Conservation (phyloP, 2,797 vertebrate species). For the Amblyopsis hoosieri region DNA sequence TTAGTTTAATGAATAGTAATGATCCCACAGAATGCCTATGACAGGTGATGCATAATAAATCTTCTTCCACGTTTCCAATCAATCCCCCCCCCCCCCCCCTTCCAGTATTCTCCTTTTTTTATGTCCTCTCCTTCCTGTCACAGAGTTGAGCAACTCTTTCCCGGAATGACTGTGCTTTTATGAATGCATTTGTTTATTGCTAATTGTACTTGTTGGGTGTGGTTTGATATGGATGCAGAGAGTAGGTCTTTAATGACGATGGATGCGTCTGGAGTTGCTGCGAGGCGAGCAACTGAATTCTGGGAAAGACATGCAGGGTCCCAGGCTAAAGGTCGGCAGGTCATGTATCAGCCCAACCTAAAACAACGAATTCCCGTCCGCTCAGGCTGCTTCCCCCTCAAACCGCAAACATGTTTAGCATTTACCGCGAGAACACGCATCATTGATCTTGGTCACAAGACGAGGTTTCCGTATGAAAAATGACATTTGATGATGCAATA, state of each 20-base stretch:
- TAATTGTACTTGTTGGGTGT: slow-evolving; percentile 40
- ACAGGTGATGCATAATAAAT: slow-evolving; percentile 80
- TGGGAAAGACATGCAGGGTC: slow-evolving; percentile 62
- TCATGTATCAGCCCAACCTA: slow-evolving; percentile 43
- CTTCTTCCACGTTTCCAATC: slow-evolving; percentile 68
- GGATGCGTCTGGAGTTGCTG: slow-evolving; percentile 43
- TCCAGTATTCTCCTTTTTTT: slow-evolving; percentile 36
- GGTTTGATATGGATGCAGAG: slow-evolving; percentile 32
- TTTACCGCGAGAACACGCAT: slow-evolving; percentile 58
- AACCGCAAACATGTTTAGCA: slow-evolving; percentile 59
- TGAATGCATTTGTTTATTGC: slow-evolving; percentile 57
- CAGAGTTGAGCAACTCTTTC: slow-evolving; percentile 63
- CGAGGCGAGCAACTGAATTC: slow-evolving; percentile 49
- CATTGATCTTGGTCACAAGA: slow-evolving; percentile 57
- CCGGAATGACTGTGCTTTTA: slow-evolving; percentile 67
- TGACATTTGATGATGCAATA: slow-evolving; percentile 47
- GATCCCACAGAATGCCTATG: slow-evolving; percentile 79
- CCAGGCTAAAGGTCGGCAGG: slow-evolving; percentile 59
- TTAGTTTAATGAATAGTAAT: slow-evolving; percentile 97
- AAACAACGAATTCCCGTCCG: slow-evolving; percentile 66
- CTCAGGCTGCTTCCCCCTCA: slow-evolving; percentile 48
- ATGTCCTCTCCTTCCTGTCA: slow-evolving; percentile 63
- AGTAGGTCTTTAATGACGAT: slow-evolving; percentile 70
- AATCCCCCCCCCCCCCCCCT: slow-evolving; percentile 9
- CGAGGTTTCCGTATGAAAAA: slow-evolving; percentile 54